Evolutionary conservation across 2,888 invertebrate genomes (phyloP).

Genomic region (Parascotia fuliginaria): DNA sequence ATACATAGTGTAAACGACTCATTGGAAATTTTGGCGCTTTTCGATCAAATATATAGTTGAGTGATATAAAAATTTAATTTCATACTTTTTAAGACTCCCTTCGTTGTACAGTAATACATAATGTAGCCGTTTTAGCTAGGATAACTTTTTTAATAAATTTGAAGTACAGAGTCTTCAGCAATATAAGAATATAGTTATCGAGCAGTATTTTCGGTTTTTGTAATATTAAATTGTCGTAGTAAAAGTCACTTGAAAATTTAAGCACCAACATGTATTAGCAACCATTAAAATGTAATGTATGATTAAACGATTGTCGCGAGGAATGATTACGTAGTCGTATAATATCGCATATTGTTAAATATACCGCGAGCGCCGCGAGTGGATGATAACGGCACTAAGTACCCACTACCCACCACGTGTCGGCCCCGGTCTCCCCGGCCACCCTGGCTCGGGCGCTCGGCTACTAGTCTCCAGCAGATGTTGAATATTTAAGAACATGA

Average conservation of each 20-base stretch:
- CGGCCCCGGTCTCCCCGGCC: constrained; percentile 36
- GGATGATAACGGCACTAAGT: constrained; percentile 78
- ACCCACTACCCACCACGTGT: constrained; percentile 34
- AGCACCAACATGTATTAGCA: constrained; percentile 77
- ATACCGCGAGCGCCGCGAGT: constrained; percentile 43
- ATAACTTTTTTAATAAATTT: constrained; percentile 82
- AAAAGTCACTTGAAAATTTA: constrained; percentile 67
- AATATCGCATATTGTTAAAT: constrained; percentile 47
- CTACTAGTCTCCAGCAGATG: constrained; percentile 51
- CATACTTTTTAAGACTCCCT: constrained; percentile 71
- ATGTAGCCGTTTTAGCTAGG: constrained; percentile 84
- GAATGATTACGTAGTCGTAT: constrained; percentile 45
- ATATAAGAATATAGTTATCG: constrained; percentile 67
- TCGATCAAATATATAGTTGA: constrained; percentile 68
- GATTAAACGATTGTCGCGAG: constrained; percentile 48
- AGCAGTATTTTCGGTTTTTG: constrained; percentile 70
- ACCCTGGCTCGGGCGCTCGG: constrained; percentile 43
- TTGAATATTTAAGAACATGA: constrained; percentile 71
- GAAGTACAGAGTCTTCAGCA: constrained; percentile 72
- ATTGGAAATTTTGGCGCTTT: constrained; percentile 68
- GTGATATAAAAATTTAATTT: constrained; percentile 61
- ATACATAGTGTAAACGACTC: constrained; percentile 59
- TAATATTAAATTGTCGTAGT: constrained; percentile 62
- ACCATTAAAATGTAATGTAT: constrained; percentile 56
- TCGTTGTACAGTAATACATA: constrained; percentile 82